phyloP scores from a whole-genome alignment of 2,797 vertebrate genomes.

The Chloroceryle inda region DNA sequence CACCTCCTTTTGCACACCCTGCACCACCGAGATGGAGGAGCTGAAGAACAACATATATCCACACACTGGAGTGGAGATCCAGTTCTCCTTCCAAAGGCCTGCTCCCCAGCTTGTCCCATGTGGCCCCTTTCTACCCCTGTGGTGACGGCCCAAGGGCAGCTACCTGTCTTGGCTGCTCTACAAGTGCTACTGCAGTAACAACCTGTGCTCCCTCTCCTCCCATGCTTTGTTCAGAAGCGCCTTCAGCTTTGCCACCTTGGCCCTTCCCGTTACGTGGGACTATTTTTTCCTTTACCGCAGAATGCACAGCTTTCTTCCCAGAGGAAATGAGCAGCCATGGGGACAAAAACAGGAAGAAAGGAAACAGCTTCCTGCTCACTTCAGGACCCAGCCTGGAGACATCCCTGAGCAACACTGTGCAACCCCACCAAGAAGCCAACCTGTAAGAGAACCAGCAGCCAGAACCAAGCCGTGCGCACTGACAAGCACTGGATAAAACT shows the following conservation, averaged over 20 bases:
- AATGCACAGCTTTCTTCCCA: slow-evolving; percentile 45
- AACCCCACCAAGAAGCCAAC: background rate
- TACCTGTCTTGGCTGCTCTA: background rate
- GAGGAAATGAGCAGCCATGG: slow-evolving; percentile 45
- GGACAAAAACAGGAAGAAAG: slow-evolving; percentile 75
- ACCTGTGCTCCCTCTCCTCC: background rate
- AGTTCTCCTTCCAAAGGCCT: background rate
- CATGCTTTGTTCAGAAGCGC: background rate
- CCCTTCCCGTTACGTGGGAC: slow-evolving; percentile 22
- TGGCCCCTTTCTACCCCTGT: background rate
- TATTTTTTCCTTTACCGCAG: slow-evolving; percentile 50
- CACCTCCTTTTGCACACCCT: background rate
- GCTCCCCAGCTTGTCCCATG: background rate
- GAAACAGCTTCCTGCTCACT: slow-evolving; percentile 47
- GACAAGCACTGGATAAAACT: background rate
- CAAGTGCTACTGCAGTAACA: background rate
- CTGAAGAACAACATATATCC: background rate
- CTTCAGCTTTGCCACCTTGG: background rate
- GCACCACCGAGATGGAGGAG: background rate
- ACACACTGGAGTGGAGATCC: background rate
- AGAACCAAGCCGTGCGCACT: background rate
- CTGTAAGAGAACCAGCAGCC: background rate
- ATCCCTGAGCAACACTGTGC: background rate
- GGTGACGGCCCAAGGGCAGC: background rate
- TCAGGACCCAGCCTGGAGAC: background rate